Conservation (phyloP, 2,797 vertebrate genomes). For the Buphagus erythrorhynchus region DNA sequence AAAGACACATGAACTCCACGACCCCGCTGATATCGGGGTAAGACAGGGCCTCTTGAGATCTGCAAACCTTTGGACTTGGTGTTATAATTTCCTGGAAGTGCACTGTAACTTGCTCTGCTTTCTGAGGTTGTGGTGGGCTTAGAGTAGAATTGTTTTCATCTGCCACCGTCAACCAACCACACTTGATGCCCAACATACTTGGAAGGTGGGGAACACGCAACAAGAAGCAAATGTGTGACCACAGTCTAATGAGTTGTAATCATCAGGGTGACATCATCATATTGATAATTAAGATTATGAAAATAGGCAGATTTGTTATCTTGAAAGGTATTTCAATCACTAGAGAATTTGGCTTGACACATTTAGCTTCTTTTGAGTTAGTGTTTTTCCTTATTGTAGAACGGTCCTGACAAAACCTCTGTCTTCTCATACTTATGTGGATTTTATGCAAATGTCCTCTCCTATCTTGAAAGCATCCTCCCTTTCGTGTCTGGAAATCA, state of each 20-base stretch:
- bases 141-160: not conserved
- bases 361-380: not conserved
- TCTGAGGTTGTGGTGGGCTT: not conserved
- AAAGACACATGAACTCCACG: not conserved
- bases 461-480: not conserved
- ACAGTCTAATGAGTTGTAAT: not conserved
- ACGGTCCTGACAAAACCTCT: not conserved
- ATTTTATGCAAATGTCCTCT: not conserved
- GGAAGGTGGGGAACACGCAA: not conserved
- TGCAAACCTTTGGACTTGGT: not conserved
- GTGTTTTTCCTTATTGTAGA: not conserved
- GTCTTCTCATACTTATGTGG: not conserved
- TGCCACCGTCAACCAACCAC: not conserved
- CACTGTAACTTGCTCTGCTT: not conserved
- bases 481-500: not conserved
- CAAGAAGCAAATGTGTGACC: not conserved
- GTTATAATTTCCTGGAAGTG: not conserved
- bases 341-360: not conserved
- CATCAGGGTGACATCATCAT: not conserved
- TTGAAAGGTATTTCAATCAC: not conserved
- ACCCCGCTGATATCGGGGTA: fast-evolving
- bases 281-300: not conserved
- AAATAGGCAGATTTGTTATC: not conserved
- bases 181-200: not conserved
- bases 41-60: not conserved